A percentile compares a stretch with the other conserved stretches of the same genome.
Conservation (phyloP, 2,888 invertebrate genomes). For the Pyrgus malvae region DNA sequence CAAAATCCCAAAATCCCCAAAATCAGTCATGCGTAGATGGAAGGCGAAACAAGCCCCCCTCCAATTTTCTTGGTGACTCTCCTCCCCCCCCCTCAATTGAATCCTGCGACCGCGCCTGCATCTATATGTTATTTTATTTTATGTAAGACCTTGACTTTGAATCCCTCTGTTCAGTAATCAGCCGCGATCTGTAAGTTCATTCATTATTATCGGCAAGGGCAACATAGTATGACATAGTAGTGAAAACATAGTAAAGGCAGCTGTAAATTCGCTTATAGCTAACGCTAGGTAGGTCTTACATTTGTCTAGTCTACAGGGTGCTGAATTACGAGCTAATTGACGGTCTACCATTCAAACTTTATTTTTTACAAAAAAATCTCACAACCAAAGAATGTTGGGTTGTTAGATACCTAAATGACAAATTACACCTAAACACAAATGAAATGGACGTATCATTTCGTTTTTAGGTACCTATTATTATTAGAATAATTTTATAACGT, state of each 20-base stretch:
- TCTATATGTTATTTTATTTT: too few species aligned
- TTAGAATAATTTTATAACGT: slow-evolving; percentile 22
- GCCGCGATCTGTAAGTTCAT: slow-evolving; percentile 6
- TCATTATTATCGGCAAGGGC: slow-evolving; percentile 4
- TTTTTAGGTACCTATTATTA: slow-evolving; percentile 9
- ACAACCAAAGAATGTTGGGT: slow-evolving; percentile 57
- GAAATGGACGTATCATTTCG: slow-evolving; percentile 7
- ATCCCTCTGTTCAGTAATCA: too few species aligned
- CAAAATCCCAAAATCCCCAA: too few species aligned
- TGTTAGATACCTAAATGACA: slow-evolving; percentile 27
- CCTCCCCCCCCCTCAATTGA: too few species aligned
- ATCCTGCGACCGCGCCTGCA: too few species aligned
- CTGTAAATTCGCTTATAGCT: slow-evolving; percentile 67
- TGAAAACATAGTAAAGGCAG: slow-evolving; percentile 42
- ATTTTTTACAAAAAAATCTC: slow-evolving; percentile 29
- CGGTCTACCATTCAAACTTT: slow-evolving; percentile 43
- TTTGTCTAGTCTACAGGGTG: slow-evolving; percentile 73
- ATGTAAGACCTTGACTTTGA: too few species aligned
- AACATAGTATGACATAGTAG: too few species aligned
- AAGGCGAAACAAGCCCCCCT: too few species aligned
- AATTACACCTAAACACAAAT: slow-evolving; percentile 37
- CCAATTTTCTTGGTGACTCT: too few species aligned
- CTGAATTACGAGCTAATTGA: slow-evolving; percentile 51
- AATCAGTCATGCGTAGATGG: too few species aligned
- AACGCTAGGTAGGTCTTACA: slow-evolving; percentile 61